Conservation (phyloP, 2,888 invertebrate genomes). For the Watsonalla binaria region DNA sequence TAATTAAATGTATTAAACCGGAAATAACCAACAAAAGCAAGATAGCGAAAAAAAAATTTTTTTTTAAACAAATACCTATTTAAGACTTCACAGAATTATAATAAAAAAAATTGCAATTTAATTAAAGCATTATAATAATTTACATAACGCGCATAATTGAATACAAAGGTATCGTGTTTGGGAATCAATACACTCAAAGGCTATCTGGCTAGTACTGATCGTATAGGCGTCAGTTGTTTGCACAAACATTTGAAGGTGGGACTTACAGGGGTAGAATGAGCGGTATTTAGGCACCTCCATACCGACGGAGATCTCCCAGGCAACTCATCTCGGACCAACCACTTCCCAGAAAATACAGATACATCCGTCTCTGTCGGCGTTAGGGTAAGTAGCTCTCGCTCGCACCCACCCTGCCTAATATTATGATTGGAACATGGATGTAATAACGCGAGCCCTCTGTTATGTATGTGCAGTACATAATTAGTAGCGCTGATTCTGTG, state of each 20-base stretch:
- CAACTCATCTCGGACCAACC: slow-evolving; percentile 53
- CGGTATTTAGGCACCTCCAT: slow-evolving; percentile 78
- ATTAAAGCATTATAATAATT: too few species aligned
- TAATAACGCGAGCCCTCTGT: slow-evolving; percentile 44
- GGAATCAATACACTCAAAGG: background rate
- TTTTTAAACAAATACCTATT: too few species aligned
- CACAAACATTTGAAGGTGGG: slow-evolving; percentile 17
- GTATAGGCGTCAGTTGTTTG: background rate
- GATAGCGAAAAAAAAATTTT: too few species aligned
- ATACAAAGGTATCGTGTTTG: too few species aligned
- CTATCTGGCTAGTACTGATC: background rate
- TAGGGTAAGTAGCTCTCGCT: slow-evolving; percentile 13
- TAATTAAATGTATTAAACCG: too few species aligned
- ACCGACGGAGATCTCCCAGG: slow-evolving; percentile 68
- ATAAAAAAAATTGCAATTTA: too few species aligned
- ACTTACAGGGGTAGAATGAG: slow-evolving; percentile 73
- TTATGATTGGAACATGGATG: slow-evolving; percentile 40
- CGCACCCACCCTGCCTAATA: slow-evolving; percentile 48
- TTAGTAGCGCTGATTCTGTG: slow-evolving; percentile 9
- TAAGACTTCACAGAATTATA: too few species aligned
- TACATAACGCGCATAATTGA: too few species aligned
- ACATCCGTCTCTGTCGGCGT: slow-evolving; percentile 22
- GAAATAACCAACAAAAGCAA: too few species aligned
- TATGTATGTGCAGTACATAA: slow-evolving; percentile 5
- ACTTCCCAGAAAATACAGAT: slow-evolving; percentile 39